Percentiles rank a stretch among this genome's conserved stretches.
These are phyloP conservation scores for Thalassoma bifasciatum DNA, from an alignment of 2,113 vertebrate species.

Conservation along the genomic window DNA sequence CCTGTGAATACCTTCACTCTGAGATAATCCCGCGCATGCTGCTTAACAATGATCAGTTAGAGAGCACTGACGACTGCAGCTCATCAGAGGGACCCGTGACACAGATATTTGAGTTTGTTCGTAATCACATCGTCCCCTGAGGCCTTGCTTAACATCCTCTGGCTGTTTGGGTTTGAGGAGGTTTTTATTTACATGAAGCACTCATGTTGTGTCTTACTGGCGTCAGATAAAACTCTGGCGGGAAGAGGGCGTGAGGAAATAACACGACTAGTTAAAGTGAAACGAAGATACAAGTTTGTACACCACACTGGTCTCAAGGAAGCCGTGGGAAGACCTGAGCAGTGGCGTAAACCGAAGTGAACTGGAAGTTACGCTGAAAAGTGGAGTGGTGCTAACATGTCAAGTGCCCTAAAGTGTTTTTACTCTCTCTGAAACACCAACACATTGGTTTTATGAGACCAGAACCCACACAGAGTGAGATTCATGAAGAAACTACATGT, in stretches of 20 bases:
- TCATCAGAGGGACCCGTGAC: neutral
- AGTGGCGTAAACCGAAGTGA: neutral
- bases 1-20: slow-evolving; percentile 23
- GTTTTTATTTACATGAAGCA: slow-evolving; percentile 65
- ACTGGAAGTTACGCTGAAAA: neutral
- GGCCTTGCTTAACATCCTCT: slow-evolving; percentile 45
- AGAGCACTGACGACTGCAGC: neutral
- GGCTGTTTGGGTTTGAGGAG: slow-evolving; percentile 57
- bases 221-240: slow-evolving; percentile 51
- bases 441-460: neutral
- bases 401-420: neutral
- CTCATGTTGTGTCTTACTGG: slow-evolving; percentile 48
- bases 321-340: neutral
- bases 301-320: slow-evolving; percentile 15
- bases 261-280: slow-evolving; percentile 10
- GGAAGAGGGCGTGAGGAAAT: slow-evolving; percentile 34
- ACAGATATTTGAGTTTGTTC: slow-evolving; percentile 18
- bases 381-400: slow-evolving; percentile 3
- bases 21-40: slow-evolving; percentile 40
- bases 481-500: neutral
- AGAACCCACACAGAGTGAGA: neutral
- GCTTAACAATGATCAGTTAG: neutral
- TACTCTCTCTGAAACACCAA: neutral
- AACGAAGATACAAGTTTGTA: neutral
- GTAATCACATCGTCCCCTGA: slow-evolving; percentile 9